These are phyloP conservation scores for Sorex fumeus DNA, from an alignment of 2,113 vertebrate species.

Conservation along the genomic window DNA sequence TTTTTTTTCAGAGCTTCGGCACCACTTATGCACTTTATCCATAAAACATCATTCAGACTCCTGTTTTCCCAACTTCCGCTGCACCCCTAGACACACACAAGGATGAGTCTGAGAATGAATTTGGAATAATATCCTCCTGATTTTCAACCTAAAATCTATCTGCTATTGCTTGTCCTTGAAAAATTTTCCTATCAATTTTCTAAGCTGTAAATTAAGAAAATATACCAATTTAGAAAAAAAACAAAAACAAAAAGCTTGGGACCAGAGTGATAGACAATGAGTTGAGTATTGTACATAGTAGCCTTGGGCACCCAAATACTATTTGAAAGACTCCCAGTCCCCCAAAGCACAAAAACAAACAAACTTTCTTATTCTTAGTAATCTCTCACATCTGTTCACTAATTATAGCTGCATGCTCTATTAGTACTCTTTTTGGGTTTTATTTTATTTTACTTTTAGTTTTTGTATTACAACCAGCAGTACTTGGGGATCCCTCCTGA, in stretches of 20 bases:
- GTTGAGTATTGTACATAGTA: no score
- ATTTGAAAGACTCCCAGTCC: no score
- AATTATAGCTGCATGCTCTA: no score
- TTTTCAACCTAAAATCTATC: neutral
- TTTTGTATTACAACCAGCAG: no score
- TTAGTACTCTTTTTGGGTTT: no score
- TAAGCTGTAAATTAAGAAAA: neutral
- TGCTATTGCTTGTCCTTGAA: conserved; percentile 23
- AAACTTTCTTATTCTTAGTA: no score
- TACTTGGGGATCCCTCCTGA: no score
- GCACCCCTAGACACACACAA: neutral
- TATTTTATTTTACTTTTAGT: no score
- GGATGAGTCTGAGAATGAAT: neutral
- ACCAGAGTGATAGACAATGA: no score
- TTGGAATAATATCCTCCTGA: conserved; percentile 2
- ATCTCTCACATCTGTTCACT: no score
- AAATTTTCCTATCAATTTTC: neutral
- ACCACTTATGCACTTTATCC: neutral
- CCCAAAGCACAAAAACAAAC: no score
- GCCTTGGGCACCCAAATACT: no score
- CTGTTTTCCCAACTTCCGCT: neutral
- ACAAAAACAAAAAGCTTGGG: neutral
- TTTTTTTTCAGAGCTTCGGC: neutral
- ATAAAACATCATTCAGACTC: neutral
- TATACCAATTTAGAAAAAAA: neutral